Evolutionary conservation across 2,113 vertebrate species (phyloP), one percentile per base, ranked within the genome.

Genomic region (Phainopepla nitens): DNA sequence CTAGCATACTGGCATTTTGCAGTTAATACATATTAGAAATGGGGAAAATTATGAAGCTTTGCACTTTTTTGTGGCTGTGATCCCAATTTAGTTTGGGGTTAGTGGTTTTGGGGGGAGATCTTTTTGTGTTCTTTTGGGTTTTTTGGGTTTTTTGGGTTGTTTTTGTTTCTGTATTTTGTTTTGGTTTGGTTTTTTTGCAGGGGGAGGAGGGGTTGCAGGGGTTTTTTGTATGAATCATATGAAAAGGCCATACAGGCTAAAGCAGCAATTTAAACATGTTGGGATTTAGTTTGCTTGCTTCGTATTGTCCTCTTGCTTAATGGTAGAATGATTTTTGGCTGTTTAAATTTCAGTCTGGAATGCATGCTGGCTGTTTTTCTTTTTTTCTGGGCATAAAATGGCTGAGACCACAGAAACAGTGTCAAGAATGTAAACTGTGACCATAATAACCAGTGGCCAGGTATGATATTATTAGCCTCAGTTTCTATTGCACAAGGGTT

Each of bases 291-390:
- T 94, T 96, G 8, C 72, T 94, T 94, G 68, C 35, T 93, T 68
- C 31, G 14, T 84, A 85, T 91, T 96, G 82, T 95, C 91, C 89
- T 87, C 89, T 93, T 93, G 58, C 93, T 95, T 95, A 95, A 94
- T 0, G 16, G 82, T 85, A 91, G 79, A 96, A 81, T 89, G 93
- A 95, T 83, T 92, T 91, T 96, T 96, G 92, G 87, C 91, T 95
- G 91, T 82, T 97, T 95, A 92, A 91, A 95, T 96, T 96, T 94
- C 82, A 87, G 36, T 81, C 70, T 96, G 90, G 80, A 96, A 86
- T 87, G 62, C 35, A 5, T 66, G 56, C 31, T 93, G 68, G 42
- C 54, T 77, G 69, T 25, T 94, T 94, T 93, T 82, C 47, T 19
- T 60, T 89, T 89, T 90, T 82, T 39, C 73, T 92, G 70, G 58